Conservation (phyloP, 2,113 vertebrate species). For the Edolisoma coerulescens region DNA sequence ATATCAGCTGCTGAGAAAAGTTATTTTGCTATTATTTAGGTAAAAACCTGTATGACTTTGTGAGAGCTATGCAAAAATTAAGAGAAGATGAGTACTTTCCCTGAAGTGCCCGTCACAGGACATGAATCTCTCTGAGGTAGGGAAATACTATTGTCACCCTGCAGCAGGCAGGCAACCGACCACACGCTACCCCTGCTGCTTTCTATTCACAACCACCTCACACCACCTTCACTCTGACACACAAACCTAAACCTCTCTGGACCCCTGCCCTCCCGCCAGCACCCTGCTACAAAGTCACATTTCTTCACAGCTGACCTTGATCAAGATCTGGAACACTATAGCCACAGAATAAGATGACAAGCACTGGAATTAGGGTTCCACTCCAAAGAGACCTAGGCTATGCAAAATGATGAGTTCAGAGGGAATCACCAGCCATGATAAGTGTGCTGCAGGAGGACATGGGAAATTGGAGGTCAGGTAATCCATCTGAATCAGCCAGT, state of each 20-base stretch:
- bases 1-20: not conserved
- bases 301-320: not conserved
- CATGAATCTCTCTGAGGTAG: not conserved
- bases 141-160: not conserved
- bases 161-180: rapidly evolving
- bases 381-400: not conserved
- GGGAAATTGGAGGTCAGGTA: not conserved
- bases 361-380: too few species aligned
- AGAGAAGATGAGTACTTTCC: not conserved
- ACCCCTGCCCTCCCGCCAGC: not conserved
- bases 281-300: not conserved
- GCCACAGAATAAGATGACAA: not conserved
- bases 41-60: not conserved
- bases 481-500: not conserved
- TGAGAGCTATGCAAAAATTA: not conserved
- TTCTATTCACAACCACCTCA: not conserved
- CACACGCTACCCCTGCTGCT: not conserved
- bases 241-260: not conserved
- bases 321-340: rapidly evolving
- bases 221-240: rapidly evolving
- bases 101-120: not conserved
- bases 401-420: not conserved
- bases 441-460: not conserved
- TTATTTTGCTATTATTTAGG: not conserved
- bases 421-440: not conserved